Evolutionary conservation across 2,797 vertebrate genomes (phyloP).

Genomic region (Poecilia wingei): DNA sequence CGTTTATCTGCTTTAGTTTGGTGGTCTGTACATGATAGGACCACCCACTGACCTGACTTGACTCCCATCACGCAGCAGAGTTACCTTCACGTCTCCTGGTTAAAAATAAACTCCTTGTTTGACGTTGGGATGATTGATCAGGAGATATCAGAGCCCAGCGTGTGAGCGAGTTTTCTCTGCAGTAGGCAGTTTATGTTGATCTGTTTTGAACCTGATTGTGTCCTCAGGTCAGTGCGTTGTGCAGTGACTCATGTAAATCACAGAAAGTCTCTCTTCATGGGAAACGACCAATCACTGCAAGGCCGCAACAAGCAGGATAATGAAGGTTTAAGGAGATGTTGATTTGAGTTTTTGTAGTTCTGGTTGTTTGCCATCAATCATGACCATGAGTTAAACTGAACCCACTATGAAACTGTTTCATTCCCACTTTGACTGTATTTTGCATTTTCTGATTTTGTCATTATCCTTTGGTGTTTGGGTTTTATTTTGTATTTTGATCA

Average conservation of each 20-base stretch:
- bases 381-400: not conserved
- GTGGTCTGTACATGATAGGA: not conserved
- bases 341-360: not conserved
- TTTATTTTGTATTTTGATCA: not conserved
- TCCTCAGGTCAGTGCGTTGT: not conserved
- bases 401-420: not conserved
- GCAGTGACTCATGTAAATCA: not conserved
- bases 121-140: not conserved
- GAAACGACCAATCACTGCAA: not conserved
- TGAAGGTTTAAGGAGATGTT: not conserved
- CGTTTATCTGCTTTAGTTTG: not conserved
- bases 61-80: not conserved
- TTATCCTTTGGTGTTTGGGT: not conserved
- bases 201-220: not conserved
- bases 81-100: not conserved
- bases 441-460: not conserved
- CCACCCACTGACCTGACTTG: not conserved
- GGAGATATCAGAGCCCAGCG: not conserved
- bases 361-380: not conserved
- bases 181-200: not conserved
- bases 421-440: not conserved
- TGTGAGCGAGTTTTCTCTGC: not conserved
- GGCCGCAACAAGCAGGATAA: not conserved
- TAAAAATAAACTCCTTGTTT: constrained; percentile 1
- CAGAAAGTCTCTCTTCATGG: not conserved